A percentile compares a stretch with the other conserved stretches of the same genome.
These are phyloP conservation scores for Enteromius unitaeniatus DNA, from an alignment of 2,797 vertebrate genomes.

Conservation along the genomic window DNA sequence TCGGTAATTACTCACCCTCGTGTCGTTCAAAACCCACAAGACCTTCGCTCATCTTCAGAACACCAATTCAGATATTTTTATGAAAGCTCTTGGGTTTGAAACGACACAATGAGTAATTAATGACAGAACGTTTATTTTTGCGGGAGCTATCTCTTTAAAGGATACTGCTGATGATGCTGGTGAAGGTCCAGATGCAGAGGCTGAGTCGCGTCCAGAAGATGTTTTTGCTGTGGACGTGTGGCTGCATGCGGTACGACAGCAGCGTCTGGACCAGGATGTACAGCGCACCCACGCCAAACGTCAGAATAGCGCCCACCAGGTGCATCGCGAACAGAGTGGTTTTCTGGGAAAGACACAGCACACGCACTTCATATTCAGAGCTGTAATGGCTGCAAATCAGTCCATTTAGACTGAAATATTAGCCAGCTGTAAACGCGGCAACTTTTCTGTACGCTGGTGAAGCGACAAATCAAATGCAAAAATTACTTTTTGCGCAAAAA, in stretches of 20 bases:
- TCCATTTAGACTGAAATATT: not conserved
- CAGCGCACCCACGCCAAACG: constrained; percentile 87
- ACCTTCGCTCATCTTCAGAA: too few species aligned
- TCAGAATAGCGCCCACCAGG: constrained; percentile 82
- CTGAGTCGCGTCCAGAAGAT: constrained; percentile 81
- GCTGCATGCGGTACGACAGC: constrained; percentile 88
- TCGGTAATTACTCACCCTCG: too few species aligned
- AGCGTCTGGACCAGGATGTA: constrained; percentile 87
- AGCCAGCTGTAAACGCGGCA: too few species aligned
- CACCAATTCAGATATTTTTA: too few species aligned
- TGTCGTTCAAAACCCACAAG: too few species aligned
- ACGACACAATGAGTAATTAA: too few species aligned
- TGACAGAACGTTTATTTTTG: too few species aligned
- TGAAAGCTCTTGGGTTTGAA: too few species aligned
- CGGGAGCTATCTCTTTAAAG: constrained; percentile 63
- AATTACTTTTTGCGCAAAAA: too few species aligned
- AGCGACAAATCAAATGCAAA: too few species aligned
- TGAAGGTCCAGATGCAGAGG: constrained; percentile 79
- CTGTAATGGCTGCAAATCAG: not conserved
- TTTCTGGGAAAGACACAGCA: constrained; percentile 75
- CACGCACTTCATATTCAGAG: not conserved
- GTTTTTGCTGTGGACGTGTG: constrained; percentile 83
- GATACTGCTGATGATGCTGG: constrained; percentile 91
- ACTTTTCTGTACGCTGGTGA: too few species aligned
- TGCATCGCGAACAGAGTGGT: constrained; percentile 84